Base-by-base conservation (phyloP, 2,113 vertebrate genomes). In the Trematomus loennbergii region DNA sequence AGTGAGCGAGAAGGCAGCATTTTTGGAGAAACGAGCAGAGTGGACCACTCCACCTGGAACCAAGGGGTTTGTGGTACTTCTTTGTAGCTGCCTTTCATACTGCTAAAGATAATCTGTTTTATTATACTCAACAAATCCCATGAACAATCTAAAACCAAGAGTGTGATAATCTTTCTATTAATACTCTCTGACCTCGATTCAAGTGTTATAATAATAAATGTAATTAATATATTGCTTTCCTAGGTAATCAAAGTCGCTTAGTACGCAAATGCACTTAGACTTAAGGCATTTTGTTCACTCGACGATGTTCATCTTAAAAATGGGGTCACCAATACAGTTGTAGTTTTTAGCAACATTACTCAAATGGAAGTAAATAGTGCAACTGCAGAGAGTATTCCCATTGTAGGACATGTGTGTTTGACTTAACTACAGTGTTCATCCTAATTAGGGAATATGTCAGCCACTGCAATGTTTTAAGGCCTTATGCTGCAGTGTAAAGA, bases 21-120 rank as follows among this genome's bases (percentile, higher is more conserved):
- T 92, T 59, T 20, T 89, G 33, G 88, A 94, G 52, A 91, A 85
- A 85, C 81, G 40, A 18, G 72, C 81, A 4, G 90, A 91, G 20
- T 74, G 80, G 87, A 81, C 75, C 10, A 1, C 75, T 25, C 43
- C 84, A 7, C 18, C 75, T 61, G 90, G 63, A 67, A 57, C 62
- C 79, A 94, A 93, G 87, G 94, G 94, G 85, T 82, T 84, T 68
- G 89, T 91, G 62, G 67, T 58, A 61, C 43, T 74, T 78, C 61
- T 87, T 78, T 84, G 60, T 78, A 61, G 59, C 57, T 36, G 8
- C 58, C n/a, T 78, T 79, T 29, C n/a, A 59, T 59, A 25, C 15
- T 3, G 61, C 60, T 64, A 25, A 15, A 13, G 15, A 58, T 65
- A 43, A 11, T 49, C 40, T 22, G 12, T 36, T 46, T 46, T 43